Evolutionary conservation across 2,888 invertebrate species (phyloP), one percentile per base, ranked within the genome.

Genomic region (Agriopis marginaria): DNA sequence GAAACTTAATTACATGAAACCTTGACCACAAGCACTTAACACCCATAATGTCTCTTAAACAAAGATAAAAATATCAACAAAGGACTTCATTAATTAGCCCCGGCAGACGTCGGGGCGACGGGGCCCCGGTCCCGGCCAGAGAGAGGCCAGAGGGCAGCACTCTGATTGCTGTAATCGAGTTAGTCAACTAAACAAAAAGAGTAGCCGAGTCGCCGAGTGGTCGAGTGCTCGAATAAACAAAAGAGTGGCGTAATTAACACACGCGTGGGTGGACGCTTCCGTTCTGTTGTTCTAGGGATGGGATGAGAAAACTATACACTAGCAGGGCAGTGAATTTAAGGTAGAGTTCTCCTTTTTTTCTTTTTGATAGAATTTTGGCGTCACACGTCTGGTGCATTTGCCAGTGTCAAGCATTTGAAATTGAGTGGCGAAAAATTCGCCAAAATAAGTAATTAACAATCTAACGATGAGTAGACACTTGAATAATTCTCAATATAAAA

Each of bases 91-190:
- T 80, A 81, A 83, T 83, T 79, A 81, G 68, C 69, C 66, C 70
- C 55, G 56, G 73, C 80, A 89, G 89, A 89, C 88, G 77, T 59
- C 73, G 80, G 86, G 88, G 86, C 89, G 89, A 82, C 87, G 79
- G 7, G 1, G 42, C 45, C 5, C 14, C 23, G 44, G 40, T 17
- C 8, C 23, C 50, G 32, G 50, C 61, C 72, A 77, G 87, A 89
- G 80, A 17, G 54, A 49, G 60, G 59, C 59, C 92, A 93, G 88
- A 91, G 93, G 92, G 89, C 91, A 78, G 79, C 82, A 79, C 85
- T 89, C 86, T 91, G 93, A 93, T 93, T 93, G 92, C 80, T 83
- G 81, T 93, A 93, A 93, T 93, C 90, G 91, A 93, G 89, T 93
- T 92, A 93, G 86, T 82, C 86, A 85, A 85, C 84, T 84, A 90